phyloP scores from a whole-genome alignment of 2,888 invertebrate genomes.

The Torymus tubicola region DNA sequence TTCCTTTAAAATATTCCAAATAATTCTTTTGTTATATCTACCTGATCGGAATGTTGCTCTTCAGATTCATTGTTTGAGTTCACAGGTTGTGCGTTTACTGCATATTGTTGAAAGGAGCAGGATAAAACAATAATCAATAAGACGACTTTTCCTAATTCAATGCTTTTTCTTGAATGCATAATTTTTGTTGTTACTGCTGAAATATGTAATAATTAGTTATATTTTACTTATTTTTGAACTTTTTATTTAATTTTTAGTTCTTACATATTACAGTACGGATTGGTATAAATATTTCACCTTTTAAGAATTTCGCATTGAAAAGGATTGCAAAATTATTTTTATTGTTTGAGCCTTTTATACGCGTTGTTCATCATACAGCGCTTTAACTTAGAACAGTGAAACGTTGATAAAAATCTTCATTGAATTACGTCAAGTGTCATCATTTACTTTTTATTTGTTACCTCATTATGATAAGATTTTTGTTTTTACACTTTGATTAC shows the following conservation, averaged over 20 bases:
- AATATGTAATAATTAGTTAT: constrained; percentile 9
- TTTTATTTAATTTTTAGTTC: too few relatives aligned
- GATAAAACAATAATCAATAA: constrained; percentile 5
- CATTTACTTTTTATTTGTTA: constrained; percentile 8
- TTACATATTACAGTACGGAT: too few relatives aligned
- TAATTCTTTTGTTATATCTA: too few relatives aligned
- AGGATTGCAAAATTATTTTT: not conserved
- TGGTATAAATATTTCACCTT: constrained; percentile 1
- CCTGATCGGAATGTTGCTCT: not conserved
- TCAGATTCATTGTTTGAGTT: too few relatives aligned
- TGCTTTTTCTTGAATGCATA: constrained; percentile 31
- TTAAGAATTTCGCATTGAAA: not conserved
- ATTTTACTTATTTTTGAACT: not conserved
- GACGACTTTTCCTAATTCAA: constrained; percentile 5
- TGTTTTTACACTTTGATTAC: constrained; percentile 20
- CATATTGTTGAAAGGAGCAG: constrained; percentile 5
- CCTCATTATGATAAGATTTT: constrained; percentile 19
- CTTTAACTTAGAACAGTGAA: constrained; percentile 11
- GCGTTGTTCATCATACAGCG: not conserved
- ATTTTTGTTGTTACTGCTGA: constrained; percentile 19
- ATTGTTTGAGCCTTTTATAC: constrained; percentile 34
- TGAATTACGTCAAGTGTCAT: constrained; percentile 20
- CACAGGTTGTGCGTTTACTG: constrained; percentile 18
- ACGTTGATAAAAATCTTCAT: not conserved
- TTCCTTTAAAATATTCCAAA: too few relatives aligned